These are phyloP conservation scores for Drosophila neocordata DNA, from an alignment of 1,140 invertebrate species.

Conservation along the genomic window DNA sequence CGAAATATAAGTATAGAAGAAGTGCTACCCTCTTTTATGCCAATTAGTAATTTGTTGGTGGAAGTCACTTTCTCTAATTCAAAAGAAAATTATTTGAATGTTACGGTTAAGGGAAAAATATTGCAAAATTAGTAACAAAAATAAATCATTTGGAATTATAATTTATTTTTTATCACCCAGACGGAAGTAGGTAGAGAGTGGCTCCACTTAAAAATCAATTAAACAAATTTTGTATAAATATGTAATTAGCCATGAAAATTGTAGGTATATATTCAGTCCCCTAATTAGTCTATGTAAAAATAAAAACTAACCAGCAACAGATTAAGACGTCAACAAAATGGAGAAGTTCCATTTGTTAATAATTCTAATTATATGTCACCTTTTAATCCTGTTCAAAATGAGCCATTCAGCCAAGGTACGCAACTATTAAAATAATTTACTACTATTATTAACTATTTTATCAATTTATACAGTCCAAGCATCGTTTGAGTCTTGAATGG, in stretches of 20 bases:
- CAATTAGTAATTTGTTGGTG: slow-evolving; percentile 25
- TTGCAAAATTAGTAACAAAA: slow-evolving; percentile 10
- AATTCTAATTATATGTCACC: neutral
- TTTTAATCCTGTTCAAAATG: neutral
- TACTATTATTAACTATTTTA: neutral
- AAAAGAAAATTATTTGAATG: slow-evolving; percentile 38
- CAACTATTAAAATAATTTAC: neutral
- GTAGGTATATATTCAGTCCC: slow-evolving; percentile 16
- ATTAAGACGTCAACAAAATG: neutral
- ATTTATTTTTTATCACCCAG: neutral
- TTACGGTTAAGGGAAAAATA: slow-evolving; percentile 30
- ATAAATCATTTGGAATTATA: neutral
- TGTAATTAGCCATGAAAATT: neutral
- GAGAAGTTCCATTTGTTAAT: neutral
- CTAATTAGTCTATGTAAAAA: neutral
- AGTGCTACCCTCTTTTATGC: slow-evolving; percentile 38
- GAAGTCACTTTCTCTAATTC: slow-evolving; percentile 28
- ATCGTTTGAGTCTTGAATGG: slow-evolving; percentile 33
- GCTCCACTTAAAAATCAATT: slow-evolving; percentile 45
- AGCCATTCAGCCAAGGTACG: neutral
- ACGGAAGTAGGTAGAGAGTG: neutral
- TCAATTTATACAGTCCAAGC: neutral
- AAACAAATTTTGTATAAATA: slow-evolving; percentile 38
- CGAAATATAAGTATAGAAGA: slow-evolving; percentile 51
- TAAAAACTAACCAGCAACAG: neutral